Base-by-base conservation (phyloP, 2,888 invertebrate genomes). In the Drosophila kanekoi region DNA sequence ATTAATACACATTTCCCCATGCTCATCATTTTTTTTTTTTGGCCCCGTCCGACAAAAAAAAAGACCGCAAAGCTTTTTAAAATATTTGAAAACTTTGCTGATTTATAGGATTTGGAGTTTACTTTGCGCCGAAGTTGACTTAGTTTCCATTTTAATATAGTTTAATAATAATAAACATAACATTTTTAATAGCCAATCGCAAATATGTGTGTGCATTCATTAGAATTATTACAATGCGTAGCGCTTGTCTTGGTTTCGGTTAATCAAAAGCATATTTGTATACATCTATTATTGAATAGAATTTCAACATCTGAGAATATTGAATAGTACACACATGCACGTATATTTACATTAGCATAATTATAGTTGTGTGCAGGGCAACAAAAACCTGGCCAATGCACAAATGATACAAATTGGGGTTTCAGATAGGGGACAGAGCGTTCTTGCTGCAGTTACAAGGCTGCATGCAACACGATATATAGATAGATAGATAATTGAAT, bases 1-100 rank as follows among this genome's bases (percentile, higher is more conserved):
- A 79, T 83, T 86, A 88, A 83, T 82, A 56, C 52, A 59, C 56
- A n/a, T n/a, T n/a, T n/a, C n/a, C n/a, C n/a, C n/a, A n/a, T 53
- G 54, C 2, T 28, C 2, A 8, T 28, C 28, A 8, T 1, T 23
- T 23, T 23, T 23, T 28, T 28, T 28, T 28, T 8, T 13, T 1
- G 11, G 13, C 8, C 4, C 1, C 35, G 28, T 18, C 3, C 9
- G 8, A 38, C 14, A 14, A 9, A 14, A 38, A 38, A 35, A 35
- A 5, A 14, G 9, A 47, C 38, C 48, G 41, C 32, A 37, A 43
- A 70, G 66, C 53, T 41, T 60, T 76, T 61, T 56, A 51, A 69
- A 77, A 74, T 69, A 68, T 68, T 81, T 68, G 52, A 47, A 59
- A 56, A 63, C 45, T 69, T 66, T 76, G 20, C 41, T 9, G 51